Evolutionary conservation across 2,888 invertebrate species (phyloP).

Genomic region (Heteromurus nitidus): DNA sequence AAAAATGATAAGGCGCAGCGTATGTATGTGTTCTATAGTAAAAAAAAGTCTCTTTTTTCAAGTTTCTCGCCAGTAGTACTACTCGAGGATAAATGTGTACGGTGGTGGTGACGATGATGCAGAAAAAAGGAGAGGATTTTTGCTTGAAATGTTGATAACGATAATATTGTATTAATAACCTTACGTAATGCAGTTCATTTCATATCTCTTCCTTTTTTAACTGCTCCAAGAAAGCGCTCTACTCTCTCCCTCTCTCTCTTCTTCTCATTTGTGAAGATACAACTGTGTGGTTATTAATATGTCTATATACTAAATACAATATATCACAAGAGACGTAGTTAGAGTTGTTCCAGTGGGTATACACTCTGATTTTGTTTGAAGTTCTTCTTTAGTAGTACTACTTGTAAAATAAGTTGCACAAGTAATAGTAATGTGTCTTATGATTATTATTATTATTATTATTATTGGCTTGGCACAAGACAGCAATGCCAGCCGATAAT

Average conservation of each 20-base stretch:
- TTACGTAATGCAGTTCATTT: constrained; percentile 35
- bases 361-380: constrained; percentile 16
- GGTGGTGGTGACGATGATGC: constrained; percentile 3
- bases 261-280: not conserved
- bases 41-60: not conserved
- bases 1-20: not conserved
- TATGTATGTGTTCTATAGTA: not conserved
- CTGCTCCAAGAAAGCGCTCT: not conserved
- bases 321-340: constrained; percentile 1
- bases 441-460: constrained; percentile 58
- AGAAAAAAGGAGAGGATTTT: constrained; percentile 39
- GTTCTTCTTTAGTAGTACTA: too few species aligned
- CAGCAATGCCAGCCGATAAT: constrained; percentile 54
- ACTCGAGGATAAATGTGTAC: not conserved
- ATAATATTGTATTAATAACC: constrained; percentile 25
- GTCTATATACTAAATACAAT: too few species aligned
- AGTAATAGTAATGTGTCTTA: constrained; percentile 58
- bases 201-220: constrained; percentile 19
- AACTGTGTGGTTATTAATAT: too few species aligned
- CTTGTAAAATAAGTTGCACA: constrained; percentile 21
- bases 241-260: constrained; percentile 1
- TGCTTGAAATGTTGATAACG: constrained; percentile 51
- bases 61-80: not conserved
- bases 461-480: constrained; percentile 65
- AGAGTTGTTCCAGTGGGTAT: not conserved